Evolutionary conservation across 2,888 invertebrate species (phyloP).

Genomic region (Ariolimax columbianus): DNA sequence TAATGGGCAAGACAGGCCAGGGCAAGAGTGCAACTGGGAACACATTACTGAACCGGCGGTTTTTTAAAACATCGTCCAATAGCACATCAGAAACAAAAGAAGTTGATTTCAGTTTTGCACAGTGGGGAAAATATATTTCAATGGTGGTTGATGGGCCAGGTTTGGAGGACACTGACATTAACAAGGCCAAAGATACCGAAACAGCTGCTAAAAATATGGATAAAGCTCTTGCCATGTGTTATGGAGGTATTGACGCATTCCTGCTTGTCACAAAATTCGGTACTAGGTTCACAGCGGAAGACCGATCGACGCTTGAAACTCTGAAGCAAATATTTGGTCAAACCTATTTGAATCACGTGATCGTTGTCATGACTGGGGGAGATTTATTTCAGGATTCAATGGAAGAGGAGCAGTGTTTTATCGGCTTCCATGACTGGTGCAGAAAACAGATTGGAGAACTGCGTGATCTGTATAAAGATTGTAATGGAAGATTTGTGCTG

Average conservation of each 20-base stretch:
- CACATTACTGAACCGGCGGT: no score
- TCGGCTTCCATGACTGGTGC: neutral
- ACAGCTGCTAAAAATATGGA: neutral
- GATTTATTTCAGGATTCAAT: neutral
- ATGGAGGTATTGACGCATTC: neutral
- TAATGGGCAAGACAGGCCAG: no score
- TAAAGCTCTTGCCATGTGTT: neutral
- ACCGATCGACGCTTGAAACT: neutral
- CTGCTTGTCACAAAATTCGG: neutral
- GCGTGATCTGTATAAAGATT: neutral
- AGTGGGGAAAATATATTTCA: neutral
- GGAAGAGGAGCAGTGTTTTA: neutral
- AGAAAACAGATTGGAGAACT: neutral
- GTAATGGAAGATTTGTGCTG: neutral
- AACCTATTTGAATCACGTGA: neutral
- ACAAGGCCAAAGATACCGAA: neutral
- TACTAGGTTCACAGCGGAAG: neutral
- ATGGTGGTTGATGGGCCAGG: neutral
- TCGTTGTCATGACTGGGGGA: slow-evolving; percentile 2
- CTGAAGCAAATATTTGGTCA: neutral
- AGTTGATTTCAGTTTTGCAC: no score
- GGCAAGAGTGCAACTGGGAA: neutral
- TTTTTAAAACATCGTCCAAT: no score
- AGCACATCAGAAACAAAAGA: no score
- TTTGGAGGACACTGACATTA: neutral